These are phyloP conservation scores for Augiades crinisus DNA, from an alignment of 2,888 invertebrate species.

Conservation along the genomic window DNA sequence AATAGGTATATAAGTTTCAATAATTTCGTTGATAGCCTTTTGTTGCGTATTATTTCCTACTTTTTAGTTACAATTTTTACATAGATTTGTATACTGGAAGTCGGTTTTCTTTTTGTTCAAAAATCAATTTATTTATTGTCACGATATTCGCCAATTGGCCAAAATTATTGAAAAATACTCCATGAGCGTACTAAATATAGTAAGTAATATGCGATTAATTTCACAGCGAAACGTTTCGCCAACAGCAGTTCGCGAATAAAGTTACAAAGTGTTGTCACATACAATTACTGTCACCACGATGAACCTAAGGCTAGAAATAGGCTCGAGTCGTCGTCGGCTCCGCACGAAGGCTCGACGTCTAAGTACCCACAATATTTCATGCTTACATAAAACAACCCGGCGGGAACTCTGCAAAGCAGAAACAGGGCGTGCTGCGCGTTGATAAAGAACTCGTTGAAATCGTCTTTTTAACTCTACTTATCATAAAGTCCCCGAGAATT, in stretches of 20 bases:
- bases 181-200: too few relatives aligned
- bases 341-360: conserved; percentile 37
- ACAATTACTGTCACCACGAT: conserved; percentile 12
- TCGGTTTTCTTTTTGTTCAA: too few relatives aligned
- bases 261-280: conserved; percentile 1
- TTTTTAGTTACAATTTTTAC: too few relatives aligned
- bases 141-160: too few relatives aligned
- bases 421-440: conserved; percentile 50
- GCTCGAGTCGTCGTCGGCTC: conserved; percentile 20
- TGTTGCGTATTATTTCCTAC: too few relatives aligned
- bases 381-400: conserved; percentile 58
- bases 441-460: conserved; percentile 48
- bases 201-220: background rate
- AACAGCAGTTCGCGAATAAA: background rate
- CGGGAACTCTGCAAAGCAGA: conserved; percentile 40
- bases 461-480: background rate
- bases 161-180: too few relatives aligned
- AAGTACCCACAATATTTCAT: conserved; percentile 55
- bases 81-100: too few relatives aligned
- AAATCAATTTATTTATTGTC: too few relatives aligned
- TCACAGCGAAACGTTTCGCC: background rate
- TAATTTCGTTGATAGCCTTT: too few relatives aligned
- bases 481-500: conserved; percentile 18
- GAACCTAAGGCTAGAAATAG: conserved; percentile 28
- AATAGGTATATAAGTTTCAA: too few relatives aligned